Conservation (phyloP, 2,888 invertebrate genomes). For the Miltochrista miniata region DNA sequence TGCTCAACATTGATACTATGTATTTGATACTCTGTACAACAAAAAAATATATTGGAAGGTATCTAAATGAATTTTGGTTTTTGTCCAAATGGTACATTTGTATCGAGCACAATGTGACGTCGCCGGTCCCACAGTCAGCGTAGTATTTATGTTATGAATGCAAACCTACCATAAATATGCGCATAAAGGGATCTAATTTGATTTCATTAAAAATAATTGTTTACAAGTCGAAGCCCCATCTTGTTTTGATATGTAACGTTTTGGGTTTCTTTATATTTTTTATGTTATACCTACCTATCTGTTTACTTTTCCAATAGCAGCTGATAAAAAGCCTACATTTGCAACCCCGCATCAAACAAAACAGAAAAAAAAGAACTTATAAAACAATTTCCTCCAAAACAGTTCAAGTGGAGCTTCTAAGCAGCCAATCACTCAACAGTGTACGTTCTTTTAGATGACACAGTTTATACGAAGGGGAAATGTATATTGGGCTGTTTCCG, state of each 20-base stretch:
- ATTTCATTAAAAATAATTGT: slow-evolving; percentile 58
- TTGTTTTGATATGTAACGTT: slow-evolving; percentile 38
- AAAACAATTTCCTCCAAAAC: slow-evolving; percentile 27
- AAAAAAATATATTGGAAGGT: slow-evolving; percentile 30
- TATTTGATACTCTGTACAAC: no score
- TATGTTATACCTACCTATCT: neutral
- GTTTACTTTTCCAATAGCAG: neutral
- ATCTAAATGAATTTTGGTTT: no score
- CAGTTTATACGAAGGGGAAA: slow-evolving; percentile 47
- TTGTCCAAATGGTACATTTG: slow-evolving; percentile 41
- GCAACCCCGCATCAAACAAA: neutral
- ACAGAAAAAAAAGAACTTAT: slow-evolving; percentile 8
- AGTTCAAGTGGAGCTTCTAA: slow-evolving; percentile 22
- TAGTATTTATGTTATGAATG: slow-evolving; percentile 50
- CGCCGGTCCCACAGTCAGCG: slow-evolving; percentile 40
- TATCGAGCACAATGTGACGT: slow-evolving; percentile 59
- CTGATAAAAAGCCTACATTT: neutral
- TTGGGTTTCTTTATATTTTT: slow-evolving; percentile 20
- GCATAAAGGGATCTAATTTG: slow-evolving; percentile 76
- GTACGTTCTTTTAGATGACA: slow-evolving; percentile 34
- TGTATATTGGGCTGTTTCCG: slow-evolving; percentile 51
- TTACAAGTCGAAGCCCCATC: slow-evolving; percentile 45
- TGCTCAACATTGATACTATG: no score
- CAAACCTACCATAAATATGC: slow-evolving; percentile 73
- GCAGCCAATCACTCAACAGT: slow-evolving; percentile 49